Evolutionary conservation across 2,888 invertebrate genomes (phyloP).

Genomic region (Drosophila multiciliata): DNA sequence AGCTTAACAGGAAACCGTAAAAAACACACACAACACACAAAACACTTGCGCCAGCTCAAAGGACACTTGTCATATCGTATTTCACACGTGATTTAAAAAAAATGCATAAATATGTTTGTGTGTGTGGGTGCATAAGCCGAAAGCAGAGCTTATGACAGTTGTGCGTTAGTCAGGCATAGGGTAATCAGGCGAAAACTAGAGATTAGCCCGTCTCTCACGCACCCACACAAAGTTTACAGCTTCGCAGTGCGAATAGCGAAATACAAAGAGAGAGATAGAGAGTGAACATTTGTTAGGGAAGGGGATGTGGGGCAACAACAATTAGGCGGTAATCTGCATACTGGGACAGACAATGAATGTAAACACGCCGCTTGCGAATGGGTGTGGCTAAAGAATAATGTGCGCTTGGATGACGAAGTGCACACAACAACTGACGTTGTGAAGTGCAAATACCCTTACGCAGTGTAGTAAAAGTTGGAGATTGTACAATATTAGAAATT

Average conservation of each 20-base stretch:
- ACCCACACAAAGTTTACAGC: constrained; percentile 41
- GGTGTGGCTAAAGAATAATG: constrained; percentile 54
- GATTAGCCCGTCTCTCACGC: constrained; percentile 53
- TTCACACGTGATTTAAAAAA: constrained; percentile 79
- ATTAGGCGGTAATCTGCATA: constrained; percentile 62
- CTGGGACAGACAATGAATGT: constrained; percentile 39
- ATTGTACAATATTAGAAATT: background rate
- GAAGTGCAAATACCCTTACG: constrained; percentile 23
- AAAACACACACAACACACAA: constrained; percentile 73
- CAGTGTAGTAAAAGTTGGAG: background rate
- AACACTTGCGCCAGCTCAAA: constrained; percentile 57
- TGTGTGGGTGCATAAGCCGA: constrained; percentile 28
- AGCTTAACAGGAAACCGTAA: constrained; percentile 85
- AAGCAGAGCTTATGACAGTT: constrained; percentile 58
- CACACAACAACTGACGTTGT: constrained; percentile 44
- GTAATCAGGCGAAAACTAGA: constrained; percentile 74
- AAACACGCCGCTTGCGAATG: constrained; percentile 16
- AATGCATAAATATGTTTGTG: constrained; percentile 8
- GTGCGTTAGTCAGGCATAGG: constrained; percentile 57
- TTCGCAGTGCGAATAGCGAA: background rate
- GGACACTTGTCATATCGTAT: constrained; percentile 74
- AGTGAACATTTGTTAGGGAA: background rate
- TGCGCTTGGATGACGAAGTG: constrained; percentile 57
- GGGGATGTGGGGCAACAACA: constrained; percentile 39
- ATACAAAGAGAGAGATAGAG: background rate